phyloP scores from a whole-genome alignment of 2,888 invertebrate species.

The Mamestra brassicae region DNA sequence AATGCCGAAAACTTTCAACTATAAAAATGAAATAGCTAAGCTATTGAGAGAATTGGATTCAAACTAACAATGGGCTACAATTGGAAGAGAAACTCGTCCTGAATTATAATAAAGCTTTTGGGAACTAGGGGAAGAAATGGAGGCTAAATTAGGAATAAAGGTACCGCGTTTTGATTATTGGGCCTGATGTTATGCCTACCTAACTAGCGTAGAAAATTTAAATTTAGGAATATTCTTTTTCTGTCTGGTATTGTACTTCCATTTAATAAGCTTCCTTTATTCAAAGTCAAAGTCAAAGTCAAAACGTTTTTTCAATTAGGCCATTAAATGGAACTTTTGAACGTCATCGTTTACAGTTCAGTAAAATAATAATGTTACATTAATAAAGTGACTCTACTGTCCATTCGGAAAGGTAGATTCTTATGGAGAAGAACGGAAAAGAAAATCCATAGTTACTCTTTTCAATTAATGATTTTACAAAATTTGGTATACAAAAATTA shows the following conservation, averaged over 20 bases:
- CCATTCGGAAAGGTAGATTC: no score
- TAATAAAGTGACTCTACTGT: no score
- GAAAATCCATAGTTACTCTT: no score
- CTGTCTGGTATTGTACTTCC: background rate
- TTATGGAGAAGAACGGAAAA: no score
- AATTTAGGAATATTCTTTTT: background rate
- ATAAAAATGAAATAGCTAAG: slow-evolving; percentile 28
- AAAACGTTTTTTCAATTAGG: no score
- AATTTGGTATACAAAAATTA: no score
- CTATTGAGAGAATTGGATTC: slow-evolving; percentile 39
- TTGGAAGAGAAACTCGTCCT: slow-evolving; percentile 7
- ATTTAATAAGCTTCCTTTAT: no score
- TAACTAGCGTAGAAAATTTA: no score
- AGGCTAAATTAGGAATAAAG: slow-evolving; percentile 17
- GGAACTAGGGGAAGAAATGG: background rate
- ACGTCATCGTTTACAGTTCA: no score
- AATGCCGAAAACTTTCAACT: slow-evolving; percentile 21
- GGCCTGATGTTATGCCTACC: background rate
- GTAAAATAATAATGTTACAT: no score
- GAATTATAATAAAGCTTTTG: slow-evolving; percentile 35
- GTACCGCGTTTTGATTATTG: background rate
- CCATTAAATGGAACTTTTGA: no score
- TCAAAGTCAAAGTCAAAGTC: background rate
- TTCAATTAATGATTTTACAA: no score
- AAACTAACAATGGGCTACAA: slow-evolving; percentile 38